Evolutionary conservation across 2,797 vertebrate species (phyloP), one percentile per base, ranked within the genome.

Genomic region (Atherinosoma microstoma): DNA sequence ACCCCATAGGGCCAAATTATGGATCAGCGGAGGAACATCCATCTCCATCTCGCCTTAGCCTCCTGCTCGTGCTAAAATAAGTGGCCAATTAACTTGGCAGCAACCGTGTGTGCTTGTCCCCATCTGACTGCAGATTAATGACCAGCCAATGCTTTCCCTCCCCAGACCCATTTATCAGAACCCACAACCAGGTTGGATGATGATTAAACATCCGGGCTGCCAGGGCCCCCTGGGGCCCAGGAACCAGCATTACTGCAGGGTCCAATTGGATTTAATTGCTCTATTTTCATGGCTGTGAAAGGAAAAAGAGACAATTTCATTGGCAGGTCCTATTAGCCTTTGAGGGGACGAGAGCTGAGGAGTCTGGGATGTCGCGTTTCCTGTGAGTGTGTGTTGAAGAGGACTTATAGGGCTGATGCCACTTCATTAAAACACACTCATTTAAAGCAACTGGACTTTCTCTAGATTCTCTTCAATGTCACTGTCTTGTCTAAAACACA

Each of bases 191-290:
- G 94, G 95, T 96, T 96, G 92, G 87, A 92, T 92, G 84, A 89
- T 90, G 96, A 97, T 96, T 96, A 96, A 96, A 94, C 78, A 84
- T 91, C 86, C 75, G 71, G 87, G 81, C 79, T 68, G 42, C 79
- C 3, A 3, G 63, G 76, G 93, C 91, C 94, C 91, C 89, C 89
- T 73, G 92, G 94, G 95, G 89, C 92, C 75, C 84, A 58, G 90
- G 84, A 92, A 92, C 92, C 81, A 90, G 91, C 88, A 75, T 70
- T 58, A 73, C 82, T 72, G 75, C 88, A 85, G 93, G 90, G 91
- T 94, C 94, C 89, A 89, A 89, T 94, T 94, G 94, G 90, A 96
- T 95, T 96, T 97, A 97, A 98, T 97, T 98, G 96, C 96, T 94
- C 83, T 68, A 65, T 68, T 82, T 85, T 86, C 73, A 78, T 70